A percentile compares a stretch with the other conserved stretches of the same genome.
These are phyloP conservation scores for Diaperis boleti DNA, from an alignment of 2,888 invertebrate species.

Conservation along the genomic window DNA sequence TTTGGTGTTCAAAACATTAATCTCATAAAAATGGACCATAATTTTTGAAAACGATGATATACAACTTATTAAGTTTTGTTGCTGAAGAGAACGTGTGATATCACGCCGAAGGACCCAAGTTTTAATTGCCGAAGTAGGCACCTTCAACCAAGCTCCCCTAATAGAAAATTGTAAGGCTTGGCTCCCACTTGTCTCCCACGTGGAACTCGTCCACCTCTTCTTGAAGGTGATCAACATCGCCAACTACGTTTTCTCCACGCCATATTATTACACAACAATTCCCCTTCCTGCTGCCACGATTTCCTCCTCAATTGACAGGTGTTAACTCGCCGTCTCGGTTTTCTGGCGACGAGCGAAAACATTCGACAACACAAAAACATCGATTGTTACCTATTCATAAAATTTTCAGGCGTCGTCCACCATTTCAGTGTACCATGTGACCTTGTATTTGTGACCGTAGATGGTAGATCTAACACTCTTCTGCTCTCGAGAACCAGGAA, in stretches of 20 bases:
- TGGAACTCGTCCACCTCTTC: not conserved
- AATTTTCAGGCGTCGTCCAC: not conserved
- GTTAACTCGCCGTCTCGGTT: slow-evolving; percentile 7
- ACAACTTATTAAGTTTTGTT: too few species aligned
- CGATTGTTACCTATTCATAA: slow-evolving; percentile 1
- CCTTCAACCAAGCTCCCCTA: not conserved
- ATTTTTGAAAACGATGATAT: too few species aligned
- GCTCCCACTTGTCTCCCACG: not conserved
- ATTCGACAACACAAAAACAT: slow-evolving; percentile 3
- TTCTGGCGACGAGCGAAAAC: not conserved
- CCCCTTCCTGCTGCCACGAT: slow-evolving; percentile 7
- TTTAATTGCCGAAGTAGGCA: too few species aligned
- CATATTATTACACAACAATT: not conserved
- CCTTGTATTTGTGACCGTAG: slow-evolving; percentile 24
- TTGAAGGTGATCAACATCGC: slow-evolving; percentile 5
- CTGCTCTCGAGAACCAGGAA: slow-evolving; percentile 22
- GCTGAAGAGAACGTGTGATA: too few species aligned
- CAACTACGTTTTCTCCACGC: not conserved
- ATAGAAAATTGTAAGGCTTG: not conserved
- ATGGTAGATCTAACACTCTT: not conserved
- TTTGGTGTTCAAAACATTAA: too few species aligned
- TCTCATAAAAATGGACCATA: too few species aligned
- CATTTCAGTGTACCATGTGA: slow-evolving; percentile 17
- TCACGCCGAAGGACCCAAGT: too few species aligned
- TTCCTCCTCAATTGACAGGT: slow-evolving; percentile 19